Conservation (phyloP, 2,797 vertebrate genomes). For the Alfaro cultratus region DNA sequence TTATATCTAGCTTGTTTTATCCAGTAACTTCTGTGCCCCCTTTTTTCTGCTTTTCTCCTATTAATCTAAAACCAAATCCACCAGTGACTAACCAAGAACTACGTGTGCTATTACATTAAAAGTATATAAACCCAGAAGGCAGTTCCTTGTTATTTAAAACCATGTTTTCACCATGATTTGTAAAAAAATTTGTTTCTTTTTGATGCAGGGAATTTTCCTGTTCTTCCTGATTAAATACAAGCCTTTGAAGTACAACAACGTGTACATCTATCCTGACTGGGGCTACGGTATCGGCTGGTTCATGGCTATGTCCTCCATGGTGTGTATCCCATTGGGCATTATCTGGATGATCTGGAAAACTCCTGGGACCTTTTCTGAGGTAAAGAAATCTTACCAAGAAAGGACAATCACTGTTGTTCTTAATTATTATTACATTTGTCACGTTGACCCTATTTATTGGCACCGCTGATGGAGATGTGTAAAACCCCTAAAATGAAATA, state of each 20-base stretch:
- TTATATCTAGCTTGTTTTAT: neutral
- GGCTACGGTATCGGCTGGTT: constrained; percentile 97
- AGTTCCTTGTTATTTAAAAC: neutral
- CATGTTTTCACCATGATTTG: neutral
- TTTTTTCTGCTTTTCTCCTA: neutral
- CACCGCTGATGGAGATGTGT: neutral
- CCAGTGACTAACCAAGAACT: neutral
- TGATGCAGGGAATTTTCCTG: constrained; percentile 91
- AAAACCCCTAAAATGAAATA: neutral
- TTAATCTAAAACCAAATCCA: neutral
- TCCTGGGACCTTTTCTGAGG: constrained; percentile 92
- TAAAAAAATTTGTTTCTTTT: neutral
- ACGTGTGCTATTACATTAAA: neutral
- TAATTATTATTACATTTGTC: neutral
- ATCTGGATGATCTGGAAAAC: constrained; percentile 90
- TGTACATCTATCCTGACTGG: constrained; percentile 96
- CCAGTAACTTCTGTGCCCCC: neutral
- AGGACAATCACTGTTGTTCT: neutral
- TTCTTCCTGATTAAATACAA: constrained; percentile 99
- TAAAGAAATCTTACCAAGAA: constrained; percentile 53
- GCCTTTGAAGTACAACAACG: constrained; percentile 96
- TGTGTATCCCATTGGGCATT: constrained; percentile 94
- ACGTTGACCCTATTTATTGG: neutral
- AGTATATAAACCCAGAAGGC: neutral
- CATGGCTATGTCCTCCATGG: constrained; percentile 98